A percentile compares a stretch with the other conserved stretches of the same genome.
phyloP scores from a whole-genome alignment of 2,797 vertebrate species.

The Arrhamphus sclerolepis region DNA sequence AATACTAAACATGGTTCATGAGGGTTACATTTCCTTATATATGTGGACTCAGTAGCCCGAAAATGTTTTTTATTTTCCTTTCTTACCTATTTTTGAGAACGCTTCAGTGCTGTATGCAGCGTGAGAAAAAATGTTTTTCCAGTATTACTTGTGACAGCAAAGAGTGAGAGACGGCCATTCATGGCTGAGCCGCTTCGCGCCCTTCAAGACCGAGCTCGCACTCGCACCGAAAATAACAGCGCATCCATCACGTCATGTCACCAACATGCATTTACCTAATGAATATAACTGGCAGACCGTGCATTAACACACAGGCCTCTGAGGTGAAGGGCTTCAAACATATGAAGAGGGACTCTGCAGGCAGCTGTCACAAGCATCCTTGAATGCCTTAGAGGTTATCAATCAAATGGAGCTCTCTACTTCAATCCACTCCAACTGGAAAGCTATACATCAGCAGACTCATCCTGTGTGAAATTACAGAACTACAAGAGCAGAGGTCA shows the following conservation, averaged over 20 bases:
- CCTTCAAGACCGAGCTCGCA: slow-evolving; percentile 40
- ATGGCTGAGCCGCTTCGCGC: slow-evolving; percentile 14
- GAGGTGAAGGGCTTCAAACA: slow-evolving; percentile 27
- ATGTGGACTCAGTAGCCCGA: too few relatives aligned
- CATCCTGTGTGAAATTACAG: slow-evolving; percentile 23
- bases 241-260: slow-evolving; percentile 65
- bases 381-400: slow-evolving; percentile 67
- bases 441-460: slow-evolving; percentile 47
- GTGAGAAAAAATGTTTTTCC: too few relatives aligned
- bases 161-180: slow-evolving; percentile 38
- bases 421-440: slow-evolving; percentile 15
- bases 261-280: slow-evolving; percentile 74
- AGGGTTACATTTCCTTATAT: too few relatives aligned
- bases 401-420: slow-evolving; percentile 56
- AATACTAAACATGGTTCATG: too few relatives aligned
- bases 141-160: background rate
- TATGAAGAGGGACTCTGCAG: slow-evolving; percentile 30
- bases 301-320: slow-evolving; percentile 34
- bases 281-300: slow-evolving; percentile 62
- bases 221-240: slow-evolving; percentile 56
- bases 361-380: slow-evolving; percentile 53
- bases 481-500: slow-evolving; percentile 36
- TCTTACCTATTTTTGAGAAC: too few relatives aligned
- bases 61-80: too few relatives aligned
- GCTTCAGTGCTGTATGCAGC: too few relatives aligned